Evolutionary conservation across 2,888 invertebrate species (phyloP).

Genomic region (Scaptodrosophila latifasciaeformis): DNA sequence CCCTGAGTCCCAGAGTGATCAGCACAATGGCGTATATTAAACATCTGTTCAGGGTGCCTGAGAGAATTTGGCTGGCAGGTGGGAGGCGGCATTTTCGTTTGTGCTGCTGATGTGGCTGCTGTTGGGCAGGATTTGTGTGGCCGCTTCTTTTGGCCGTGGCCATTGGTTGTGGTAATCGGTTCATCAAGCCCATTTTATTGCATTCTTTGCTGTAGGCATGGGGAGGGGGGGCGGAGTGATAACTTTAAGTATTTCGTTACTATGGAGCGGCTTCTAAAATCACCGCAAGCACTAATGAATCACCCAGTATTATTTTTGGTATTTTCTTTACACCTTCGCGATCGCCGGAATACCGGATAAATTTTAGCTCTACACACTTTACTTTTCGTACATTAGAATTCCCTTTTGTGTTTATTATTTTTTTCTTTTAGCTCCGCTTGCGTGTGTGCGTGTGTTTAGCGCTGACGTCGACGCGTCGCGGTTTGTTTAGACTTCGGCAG

Average conservation of each 20-base stretch:
- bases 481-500: constrained; percentile 37
- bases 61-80: too few relatives aligned
- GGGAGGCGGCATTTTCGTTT: constrained; percentile 48
- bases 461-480: constrained; percentile 24
- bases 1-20: too few relatives aligned
- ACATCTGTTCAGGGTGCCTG: too few relatives aligned
- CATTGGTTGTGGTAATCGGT: constrained; percentile 9
- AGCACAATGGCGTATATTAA: constrained; percentile 11
- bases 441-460: constrained; percentile 12
- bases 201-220: constrained; percentile 41
- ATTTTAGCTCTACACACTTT: constrained; percentile 26
- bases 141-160: constrained; percentile 10
- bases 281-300: constrained; percentile 32
- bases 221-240: constrained; percentile 4
- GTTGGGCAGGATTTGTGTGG: constrained; percentile 44
- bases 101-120: constrained; percentile 51
- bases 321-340: constrained; percentile 1
- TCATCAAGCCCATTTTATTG: constrained; percentile 55
- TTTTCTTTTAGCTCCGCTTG: constrained; percentile 24
- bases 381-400: not conserved
- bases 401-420: constrained; percentile 2
- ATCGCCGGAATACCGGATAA: constrained; percentile 4
- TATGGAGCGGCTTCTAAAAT: constrained; percentile 7
- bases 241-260: constrained; percentile 8
- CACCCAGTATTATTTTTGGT: constrained; percentile 46